Evolutionary conservation across 2,888 invertebrate species (phyloP), one percentile per base, ranked within the genome.

Genomic region (Drosophila infuscata): DNA sequence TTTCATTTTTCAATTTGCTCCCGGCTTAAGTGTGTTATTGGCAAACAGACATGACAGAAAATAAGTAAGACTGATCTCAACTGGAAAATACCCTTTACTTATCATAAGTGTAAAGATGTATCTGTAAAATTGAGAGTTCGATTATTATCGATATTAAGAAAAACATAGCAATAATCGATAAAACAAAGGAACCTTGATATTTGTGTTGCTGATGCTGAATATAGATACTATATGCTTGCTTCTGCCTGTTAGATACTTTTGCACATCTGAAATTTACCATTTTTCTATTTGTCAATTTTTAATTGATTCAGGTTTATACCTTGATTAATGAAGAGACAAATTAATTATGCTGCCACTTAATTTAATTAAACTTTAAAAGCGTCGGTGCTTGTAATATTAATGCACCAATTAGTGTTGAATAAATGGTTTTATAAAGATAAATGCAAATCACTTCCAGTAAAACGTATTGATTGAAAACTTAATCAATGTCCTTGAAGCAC

Each of bases 371-470:
- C 32, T 32, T 32, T 57, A 36, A 41, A 70, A 49, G 32, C 43
- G 61, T 35, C 57, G 33, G 53, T 53, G 66, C 35, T 53, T 67
- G 33, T 61, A 67, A 58, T 72, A 58, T 69, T 61, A 73, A 70
- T 76, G 53, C 53, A 65, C 69, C 65, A 83, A 81, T 89, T 81
- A 86, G 57, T 69, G 71, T 29, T n/a, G 9, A 54, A 32, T 41
- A 20, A 30, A 20, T 17, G 46, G 48, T 61, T 61, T 68, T 53
- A 68, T 49, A 53, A 59, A 62, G 65, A 77, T 70, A 69, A 85
- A 73, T 75, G 59, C 68, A 72, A 80, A 78, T 78, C 67, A 70
- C 64, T 66, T 77, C 63, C 69, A 52, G 56, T 64, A 41, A 66
- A 81, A 43, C 54, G 30, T 53, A 81, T 62, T 78, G 78, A 70